These are phyloP conservation scores for Protonibea diacanthus DNA, from an alignment of 2,797 vertebrate genomes.

Conservation along the genomic window DNA sequence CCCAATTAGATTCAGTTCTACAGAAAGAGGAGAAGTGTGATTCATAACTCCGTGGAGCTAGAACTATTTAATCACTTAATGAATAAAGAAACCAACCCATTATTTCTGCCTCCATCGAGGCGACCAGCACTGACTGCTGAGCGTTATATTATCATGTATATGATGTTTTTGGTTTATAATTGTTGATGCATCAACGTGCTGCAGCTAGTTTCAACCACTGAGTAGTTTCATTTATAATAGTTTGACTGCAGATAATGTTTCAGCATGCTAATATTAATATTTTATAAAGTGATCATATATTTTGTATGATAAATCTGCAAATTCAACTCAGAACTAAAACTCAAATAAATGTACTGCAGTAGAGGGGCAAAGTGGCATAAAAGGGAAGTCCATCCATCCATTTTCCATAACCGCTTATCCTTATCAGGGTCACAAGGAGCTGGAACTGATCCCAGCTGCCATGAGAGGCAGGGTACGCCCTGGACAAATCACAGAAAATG, in stretches of 20 bases:
- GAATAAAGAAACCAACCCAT: background rate
- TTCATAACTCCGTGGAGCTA: background rate
- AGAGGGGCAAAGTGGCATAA: background rate
- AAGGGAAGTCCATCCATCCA: background rate
- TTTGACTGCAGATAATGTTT: background rate
- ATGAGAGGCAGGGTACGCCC: no score
- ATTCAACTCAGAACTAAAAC: background rate
- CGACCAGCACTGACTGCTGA: background rate
- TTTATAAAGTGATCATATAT: background rate
- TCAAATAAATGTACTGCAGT: background rate
- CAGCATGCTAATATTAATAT: background rate
- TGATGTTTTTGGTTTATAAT: background rate
- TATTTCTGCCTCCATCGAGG: background rate
- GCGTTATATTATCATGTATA: background rate
- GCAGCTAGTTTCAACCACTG: background rate
- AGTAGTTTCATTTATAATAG: background rate
- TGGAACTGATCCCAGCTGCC: no score
- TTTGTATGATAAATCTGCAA: background rate
- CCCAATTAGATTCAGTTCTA: background rate
- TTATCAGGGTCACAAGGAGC: no score
- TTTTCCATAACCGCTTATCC: no score
- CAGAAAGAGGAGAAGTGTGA: background rate
- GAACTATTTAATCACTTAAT: background rate
- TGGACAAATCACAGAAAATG: background rate
- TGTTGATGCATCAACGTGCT: background rate